Evolutionary conservation across 2,113 vertebrate species (phyloP).

Genomic region (Varanus komodoensis): DNA sequence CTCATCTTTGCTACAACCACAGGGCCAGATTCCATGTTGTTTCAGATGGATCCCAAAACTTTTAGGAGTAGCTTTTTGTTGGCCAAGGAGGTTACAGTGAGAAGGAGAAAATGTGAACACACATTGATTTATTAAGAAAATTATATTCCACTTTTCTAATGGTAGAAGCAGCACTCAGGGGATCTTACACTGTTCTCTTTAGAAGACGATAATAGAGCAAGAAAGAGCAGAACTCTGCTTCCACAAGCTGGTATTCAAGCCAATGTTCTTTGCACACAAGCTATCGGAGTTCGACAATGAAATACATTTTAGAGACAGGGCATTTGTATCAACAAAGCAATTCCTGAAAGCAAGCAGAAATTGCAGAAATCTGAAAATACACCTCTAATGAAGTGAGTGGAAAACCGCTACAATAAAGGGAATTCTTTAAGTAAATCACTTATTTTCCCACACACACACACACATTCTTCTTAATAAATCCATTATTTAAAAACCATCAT

Average conservation of each 20-base stretch:
- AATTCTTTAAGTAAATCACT: too few relatives aligned
- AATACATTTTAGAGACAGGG: neutral
- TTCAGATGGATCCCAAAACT: neutral
- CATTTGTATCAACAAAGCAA: neutral
- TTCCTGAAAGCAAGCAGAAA: neutral
- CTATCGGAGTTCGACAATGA: neutral
- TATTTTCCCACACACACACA: neutral
- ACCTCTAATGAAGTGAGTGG: neutral
- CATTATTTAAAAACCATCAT: neutral
- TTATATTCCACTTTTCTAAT: neutral
- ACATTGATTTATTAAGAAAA: neutral
- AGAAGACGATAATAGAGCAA: neutral
- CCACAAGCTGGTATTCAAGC: neutral
- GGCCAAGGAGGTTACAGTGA: neutral
- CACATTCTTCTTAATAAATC: neutral
- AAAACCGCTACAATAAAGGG: neutral
- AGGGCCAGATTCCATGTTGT: neutral
- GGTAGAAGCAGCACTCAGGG: neutral
- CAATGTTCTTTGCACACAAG: neutral
- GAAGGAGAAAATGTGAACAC: neutral
- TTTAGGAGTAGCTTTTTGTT: neutral
- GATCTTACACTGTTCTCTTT: too few relatives aligned
- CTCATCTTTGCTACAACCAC: neutral
- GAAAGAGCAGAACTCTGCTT: neutral
- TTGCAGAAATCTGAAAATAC: neutral